Evolutionary conservation across 2,888 invertebrate genomes (phyloP), one percentile per base, ranked within the genome.

Genomic region (Ophion obscuratus): DNA sequence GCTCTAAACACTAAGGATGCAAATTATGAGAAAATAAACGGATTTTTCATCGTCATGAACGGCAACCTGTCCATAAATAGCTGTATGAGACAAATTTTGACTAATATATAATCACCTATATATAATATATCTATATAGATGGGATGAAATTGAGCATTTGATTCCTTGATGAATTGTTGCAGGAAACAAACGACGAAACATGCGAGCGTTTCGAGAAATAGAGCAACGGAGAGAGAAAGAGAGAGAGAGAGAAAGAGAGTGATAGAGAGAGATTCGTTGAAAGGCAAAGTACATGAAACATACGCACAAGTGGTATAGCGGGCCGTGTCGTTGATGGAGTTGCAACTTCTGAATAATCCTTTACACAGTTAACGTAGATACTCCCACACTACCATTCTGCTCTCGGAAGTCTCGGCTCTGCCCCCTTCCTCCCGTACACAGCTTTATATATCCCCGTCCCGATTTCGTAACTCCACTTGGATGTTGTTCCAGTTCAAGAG

Each of bases 401-500:
- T 47, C 79, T 71, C 61, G 24, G 14, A n/a, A 40, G 9, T 59
- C 61, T 24, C 40, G 24, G 31, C 17, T 24, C 31, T 31, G 31
- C 64, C 17, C 68, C 17, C 59, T 7, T 11, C 2, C 27, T 44
- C 6, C 57, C 47, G 5, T 66, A 47, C 31, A n/a, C 47, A 27
- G 73, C 67, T 62, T 81, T 67, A 81, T 77, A 77, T 81, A 64
- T 79, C 75, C 62, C 10, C 20, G 81, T 70, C 68, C 66, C 78
- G 62, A 82, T 71, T 85, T 74, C 67, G 79, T 70, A 81, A 85
- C 67, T 81, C 68, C 64, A 36, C 78, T 84, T 66, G 71, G 71
- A 84, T 87, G 84, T 87, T 84, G 81, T 82, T 78, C 36, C 84
- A 73, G 68, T 82, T 85, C 73, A 75, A 67, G 75, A 82, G 85